Evolutionary conservation across 2,888 invertebrate genomes (phyloP).

Genomic region (Campaea margaritaria): DNA sequence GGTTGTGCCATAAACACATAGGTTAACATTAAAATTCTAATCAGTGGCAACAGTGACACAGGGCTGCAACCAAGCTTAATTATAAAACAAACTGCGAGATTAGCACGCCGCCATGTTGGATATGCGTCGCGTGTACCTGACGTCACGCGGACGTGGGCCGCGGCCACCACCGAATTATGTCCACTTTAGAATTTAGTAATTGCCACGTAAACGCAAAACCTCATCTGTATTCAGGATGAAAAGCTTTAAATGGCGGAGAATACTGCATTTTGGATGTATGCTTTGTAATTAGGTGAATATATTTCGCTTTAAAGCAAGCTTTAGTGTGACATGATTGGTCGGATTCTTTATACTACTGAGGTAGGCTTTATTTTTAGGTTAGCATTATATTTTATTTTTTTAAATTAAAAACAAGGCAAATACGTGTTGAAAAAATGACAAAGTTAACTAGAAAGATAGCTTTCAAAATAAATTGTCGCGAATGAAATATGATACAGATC

Average conservation of each 20-base stretch:
- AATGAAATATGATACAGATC: no score
- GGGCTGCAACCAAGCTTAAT: slow-evolving; percentile 34
- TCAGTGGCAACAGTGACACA: slow-evolving; percentile 5
- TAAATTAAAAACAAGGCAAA: no score
- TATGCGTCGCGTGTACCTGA: slow-evolving; percentile 28
- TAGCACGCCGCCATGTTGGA: slow-evolving; percentile 30
- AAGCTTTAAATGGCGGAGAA: slow-evolving; percentile 41
- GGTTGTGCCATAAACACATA: not conserved
- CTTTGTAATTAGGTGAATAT: slow-evolving; percentile 21
- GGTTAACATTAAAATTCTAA: slow-evolving; percentile 4
- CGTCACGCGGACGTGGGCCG: slow-evolving; percentile 26
- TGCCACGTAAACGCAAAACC: slow-evolving; percentile 59
- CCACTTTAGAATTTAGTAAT: slow-evolving; percentile 61
- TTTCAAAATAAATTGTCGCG: no score
- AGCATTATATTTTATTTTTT: no score
- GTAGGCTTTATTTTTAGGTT: no score
- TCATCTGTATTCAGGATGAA: slow-evolving; percentile 58
- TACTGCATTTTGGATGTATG: slow-evolving; percentile 29
- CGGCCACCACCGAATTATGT: slow-evolving; percentile 54
- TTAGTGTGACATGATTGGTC: not conserved
- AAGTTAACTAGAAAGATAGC: no score
- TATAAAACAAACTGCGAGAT: slow-evolving; percentile 44
- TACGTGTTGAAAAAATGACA: no score
- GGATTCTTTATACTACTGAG: not conserved
- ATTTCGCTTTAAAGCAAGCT: not conserved